phyloP scores from a whole-genome alignment of 2,888 invertebrate genomes.

The Brachyptera putata region DNA sequence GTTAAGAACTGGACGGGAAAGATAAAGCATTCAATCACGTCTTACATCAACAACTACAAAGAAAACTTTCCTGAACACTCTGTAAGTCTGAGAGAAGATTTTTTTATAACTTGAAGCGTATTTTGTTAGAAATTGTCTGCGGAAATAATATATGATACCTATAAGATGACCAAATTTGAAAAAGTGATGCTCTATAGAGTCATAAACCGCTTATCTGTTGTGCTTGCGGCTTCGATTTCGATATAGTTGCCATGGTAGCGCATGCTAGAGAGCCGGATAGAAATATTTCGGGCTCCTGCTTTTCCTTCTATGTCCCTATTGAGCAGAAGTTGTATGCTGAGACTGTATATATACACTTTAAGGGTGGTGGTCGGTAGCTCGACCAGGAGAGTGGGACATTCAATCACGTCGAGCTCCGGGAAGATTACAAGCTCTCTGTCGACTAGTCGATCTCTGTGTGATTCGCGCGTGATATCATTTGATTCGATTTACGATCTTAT shows the following conservation, averaged over 20 bases:
- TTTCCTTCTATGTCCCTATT: not conserved
- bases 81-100: too few relatives aligned
- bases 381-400: constrained; percentile 21
- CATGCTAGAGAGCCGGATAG: too few relatives aligned
- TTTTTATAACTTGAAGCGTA: too few relatives aligned
- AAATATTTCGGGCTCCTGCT: too few relatives aligned
- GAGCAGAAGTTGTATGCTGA: not conserved
- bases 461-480: constrained; percentile 27
- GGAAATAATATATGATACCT: too few relatives aligned
- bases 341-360: not conserved
- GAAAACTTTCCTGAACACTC: too few relatives aligned
- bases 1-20: too few relatives aligned
- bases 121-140: too few relatives aligned
- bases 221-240: not conserved
- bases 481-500: constrained; percentile 24
- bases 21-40: too few relatives aligned
- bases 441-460: constrained; percentile 14
- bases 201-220: constrained; percentile 13
- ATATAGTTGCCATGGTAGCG: not conserved
- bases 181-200: too few relatives aligned
- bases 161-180: not conserved
- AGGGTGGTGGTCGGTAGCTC: not conserved
- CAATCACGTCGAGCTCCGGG: constrained; percentile 24
- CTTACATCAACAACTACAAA: too few relatives aligned
- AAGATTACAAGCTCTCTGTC: constrained; percentile 25